phyloP scores from a whole-genome alignment of 2,888 invertebrate genomes.

The Apodemia hepburni region DNA sequence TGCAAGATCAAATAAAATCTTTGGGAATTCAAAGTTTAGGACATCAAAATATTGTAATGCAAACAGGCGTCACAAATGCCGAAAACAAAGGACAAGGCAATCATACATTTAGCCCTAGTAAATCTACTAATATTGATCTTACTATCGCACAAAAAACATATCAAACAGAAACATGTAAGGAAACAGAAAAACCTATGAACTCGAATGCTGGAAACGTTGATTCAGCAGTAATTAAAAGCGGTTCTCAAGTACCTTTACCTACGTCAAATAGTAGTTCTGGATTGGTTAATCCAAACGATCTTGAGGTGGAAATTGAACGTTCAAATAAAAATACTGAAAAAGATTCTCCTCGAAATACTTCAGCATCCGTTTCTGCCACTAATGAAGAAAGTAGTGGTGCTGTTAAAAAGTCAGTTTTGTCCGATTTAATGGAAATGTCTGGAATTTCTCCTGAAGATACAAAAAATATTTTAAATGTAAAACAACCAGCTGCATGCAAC shows the following conservation, averaged over 20 bases:
- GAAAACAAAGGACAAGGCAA: not conserved
- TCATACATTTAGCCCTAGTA: not conserved
- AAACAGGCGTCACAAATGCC: not conserved
- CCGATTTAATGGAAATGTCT: slow-evolving; percentile 73
- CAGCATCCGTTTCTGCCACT: not conserved
- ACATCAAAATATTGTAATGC: not conserved
- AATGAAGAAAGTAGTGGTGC: not conserved
- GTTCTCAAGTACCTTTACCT: not conserved
- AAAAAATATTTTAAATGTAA: not conserved
- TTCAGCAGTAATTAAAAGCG: not conserved
- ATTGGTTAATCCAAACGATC: not conserved
- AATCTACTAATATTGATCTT: slow-evolving; percentile 2
- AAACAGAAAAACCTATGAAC: not conserved
- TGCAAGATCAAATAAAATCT: slow-evolving; percentile 40
- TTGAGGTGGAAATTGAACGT: not conserved
- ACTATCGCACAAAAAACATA: not conserved
- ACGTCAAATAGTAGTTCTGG: not conserved
- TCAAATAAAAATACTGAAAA: not conserved
- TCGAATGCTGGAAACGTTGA: not conserved
- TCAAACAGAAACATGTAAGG: not conserved
- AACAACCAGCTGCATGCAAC: not conserved
- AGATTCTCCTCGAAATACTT: not conserved
- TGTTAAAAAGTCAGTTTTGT: slow-evolving; percentile 49
- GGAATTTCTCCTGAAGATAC: slow-evolving; percentile 46
- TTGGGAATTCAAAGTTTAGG: not conserved